Base-by-base conservation (phyloP, 1,140 invertebrate genomes). In the Hycleus cichorii region DNA sequence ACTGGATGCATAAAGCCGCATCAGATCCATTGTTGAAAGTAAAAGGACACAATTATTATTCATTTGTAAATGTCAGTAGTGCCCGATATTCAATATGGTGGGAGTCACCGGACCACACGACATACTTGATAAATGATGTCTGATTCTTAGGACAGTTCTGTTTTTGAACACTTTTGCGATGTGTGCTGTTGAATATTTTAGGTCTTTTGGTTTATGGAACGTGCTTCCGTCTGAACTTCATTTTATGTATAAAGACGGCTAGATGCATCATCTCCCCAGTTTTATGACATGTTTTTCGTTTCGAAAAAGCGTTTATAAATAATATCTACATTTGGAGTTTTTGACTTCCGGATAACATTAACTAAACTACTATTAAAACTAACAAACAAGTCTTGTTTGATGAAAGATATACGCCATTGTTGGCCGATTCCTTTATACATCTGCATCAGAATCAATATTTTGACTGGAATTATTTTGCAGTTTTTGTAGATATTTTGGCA, bases 1-100 rank as follows among this genome's bases (percentile, higher is more conserved):
- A 51, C 24, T 51, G 39, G 52, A 11, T 55, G 52, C 52, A 55
- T 55, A 55, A 55, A 55, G 52, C 52, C 52, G 52, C 52, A 55
- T 55, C 52, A 55, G 51, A 47, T 44, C 57, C 49, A 68, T 69
- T 69, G 68, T 69, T 58, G 59, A 61, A 62, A 64, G 65, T 64
- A 69, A 63, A 69, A 68, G 65, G 66, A 67, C 68, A 69, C 64
- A 66, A 69, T 69, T 69, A 69, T 69, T 69, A 69, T 69, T 69
- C 68, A 69, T 69, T 69, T 69, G 68, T 69, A 69, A 68, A 68
- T 68, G 68, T 69, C 68, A 69, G 59, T 57, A 50, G 62, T 68
- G 68, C 60, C 66, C 68, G 64, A 69, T 69, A 69, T 69, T 69
- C 66, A 69, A 69, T 69, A 69, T 68, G 68, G 66, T 69, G 64